These are phyloP conservation scores for Sceloporus tristichus DNA, from an alignment of 2,113 vertebrate genomes.

Conservation along the genomic window DNA sequence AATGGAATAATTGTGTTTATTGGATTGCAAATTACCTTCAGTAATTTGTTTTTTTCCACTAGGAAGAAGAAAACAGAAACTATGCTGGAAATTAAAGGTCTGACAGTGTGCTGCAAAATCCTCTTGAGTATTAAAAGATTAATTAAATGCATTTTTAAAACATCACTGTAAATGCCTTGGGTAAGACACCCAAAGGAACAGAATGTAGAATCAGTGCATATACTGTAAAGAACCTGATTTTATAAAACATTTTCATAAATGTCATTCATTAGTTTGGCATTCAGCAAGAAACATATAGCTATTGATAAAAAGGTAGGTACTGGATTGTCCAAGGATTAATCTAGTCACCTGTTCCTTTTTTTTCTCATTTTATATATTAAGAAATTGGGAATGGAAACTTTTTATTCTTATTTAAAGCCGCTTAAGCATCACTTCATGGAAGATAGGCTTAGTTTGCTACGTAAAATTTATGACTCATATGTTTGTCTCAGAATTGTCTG, in stretches of 20 bases:
- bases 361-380: not conserved
- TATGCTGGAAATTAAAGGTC: constrained; percentile 60
- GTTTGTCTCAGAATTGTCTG: not conserved
- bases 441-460: not conserved
- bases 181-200: constrained; percentile 51
- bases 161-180: constrained; percentile 55
- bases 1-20: constrained; percentile 59
- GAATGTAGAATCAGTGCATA: constrained; percentile 23
- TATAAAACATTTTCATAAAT: constrained; percentile 25
- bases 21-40: constrained; percentile 54
- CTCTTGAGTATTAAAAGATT: constrained; percentile 50
- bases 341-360: not conserved
- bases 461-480: not conserved
- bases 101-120: constrained; percentile 36
- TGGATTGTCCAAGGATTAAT: constrained; percentile 41
- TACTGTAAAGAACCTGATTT: constrained; percentile 5
- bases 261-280: constrained; percentile 21
- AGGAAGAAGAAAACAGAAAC: constrained; percentile 43
- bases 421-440: no score
- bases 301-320: not conserved
- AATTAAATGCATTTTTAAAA: constrained; percentile 51
- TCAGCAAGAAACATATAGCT: constrained; percentile 1
- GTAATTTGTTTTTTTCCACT: constrained; percentile 57
- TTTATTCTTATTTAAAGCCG: not conserved
- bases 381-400: not conserved